Conservation (phyloP, 2,113 vertebrate species). For the Platichthys flesus region DNA sequence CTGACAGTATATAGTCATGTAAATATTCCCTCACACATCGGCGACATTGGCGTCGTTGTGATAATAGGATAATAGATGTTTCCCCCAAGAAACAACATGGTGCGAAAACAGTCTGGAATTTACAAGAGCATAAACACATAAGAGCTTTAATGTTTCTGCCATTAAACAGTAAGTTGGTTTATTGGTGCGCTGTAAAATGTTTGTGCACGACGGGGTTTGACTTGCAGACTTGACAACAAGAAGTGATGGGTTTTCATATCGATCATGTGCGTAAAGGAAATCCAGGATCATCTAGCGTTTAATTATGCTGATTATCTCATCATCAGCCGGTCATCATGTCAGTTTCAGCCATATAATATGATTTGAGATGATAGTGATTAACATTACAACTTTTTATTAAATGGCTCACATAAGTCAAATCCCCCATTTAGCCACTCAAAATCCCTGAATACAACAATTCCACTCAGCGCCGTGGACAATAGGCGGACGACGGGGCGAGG, state of each 20-base stretch:
- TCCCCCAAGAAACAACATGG: constrained; percentile 70
- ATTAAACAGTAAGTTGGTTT: neutral
- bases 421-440: constrained; percentile 72
- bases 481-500: constrained; percentile 24
- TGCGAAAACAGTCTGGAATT: constrained; percentile 79
- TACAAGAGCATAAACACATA: constrained; percentile 58
- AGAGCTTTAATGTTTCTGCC: constrained; percentile 14
- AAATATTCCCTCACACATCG: constrained; percentile 80
- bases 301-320: constrained; percentile 17
- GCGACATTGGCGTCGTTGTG: constrained; percentile 76
- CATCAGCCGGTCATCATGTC: constrained; percentile 15
- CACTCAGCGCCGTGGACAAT: constrained; percentile 67
- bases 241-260: neutral
- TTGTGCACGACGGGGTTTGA: neutral
- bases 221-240: neutral
- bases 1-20: constrained; percentile 76
- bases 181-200: neutral
- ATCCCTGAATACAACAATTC: constrained; percentile 62
- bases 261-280: neutral
- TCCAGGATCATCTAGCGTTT: constrained; percentile 20
- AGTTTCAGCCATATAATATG: constrained; percentile 58
- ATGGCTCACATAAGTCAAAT: constrained; percentile 59
- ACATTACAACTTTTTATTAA: constrained; percentile 44
- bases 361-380: constrained; percentile 52
- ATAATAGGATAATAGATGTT: constrained; percentile 82